phyloP scores from a whole-genome alignment of 2,888 invertebrate species.

The Sarcophaga caerulescens region DNA sequence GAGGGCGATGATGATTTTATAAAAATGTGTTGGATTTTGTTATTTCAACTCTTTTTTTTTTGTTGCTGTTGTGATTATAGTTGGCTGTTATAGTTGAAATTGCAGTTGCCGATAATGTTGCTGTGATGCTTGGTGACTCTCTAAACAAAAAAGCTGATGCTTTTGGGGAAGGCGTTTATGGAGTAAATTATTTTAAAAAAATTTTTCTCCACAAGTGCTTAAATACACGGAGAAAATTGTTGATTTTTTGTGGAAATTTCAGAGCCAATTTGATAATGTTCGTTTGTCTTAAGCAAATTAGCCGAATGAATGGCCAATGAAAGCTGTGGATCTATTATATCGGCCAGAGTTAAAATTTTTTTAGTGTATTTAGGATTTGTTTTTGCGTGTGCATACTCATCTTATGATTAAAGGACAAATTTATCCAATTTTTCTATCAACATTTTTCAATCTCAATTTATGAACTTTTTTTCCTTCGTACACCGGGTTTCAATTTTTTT shows the following conservation, averaged over 20 bases:
- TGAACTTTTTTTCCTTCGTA: background rate
- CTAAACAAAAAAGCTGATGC: constrained; percentile 43
- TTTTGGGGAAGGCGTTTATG: constrained; percentile 48
- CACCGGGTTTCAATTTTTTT: too few species aligned
- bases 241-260: background rate
- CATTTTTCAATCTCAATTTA: constrained; percentile 43
- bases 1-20: constrained; percentile 59
- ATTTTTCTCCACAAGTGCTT: constrained; percentile 3
- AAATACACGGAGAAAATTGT: constrained; percentile 33
- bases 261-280: background rate
- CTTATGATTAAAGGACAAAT: constrained; percentile 50
- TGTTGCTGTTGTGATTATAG: constrained; percentile 22
- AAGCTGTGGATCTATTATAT: too few species aligned
- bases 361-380: constrained; percentile 10
- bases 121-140: constrained; percentile 51
- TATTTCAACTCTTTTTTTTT: constrained; percentile 36
- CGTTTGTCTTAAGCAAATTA: background rate
- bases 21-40: constrained; percentile 31
- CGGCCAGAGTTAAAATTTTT: background rate
- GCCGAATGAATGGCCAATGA: too few species aligned
- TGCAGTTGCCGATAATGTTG: background rate
- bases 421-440: constrained; percentile 53
- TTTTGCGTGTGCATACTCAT: background rate
- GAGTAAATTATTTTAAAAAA: constrained; percentile 31
- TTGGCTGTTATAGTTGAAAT: background rate